Evolutionary conservation across 2,113 vertebrate genomes (phyloP).

Genomic region (Perca flavescens): DNA sequence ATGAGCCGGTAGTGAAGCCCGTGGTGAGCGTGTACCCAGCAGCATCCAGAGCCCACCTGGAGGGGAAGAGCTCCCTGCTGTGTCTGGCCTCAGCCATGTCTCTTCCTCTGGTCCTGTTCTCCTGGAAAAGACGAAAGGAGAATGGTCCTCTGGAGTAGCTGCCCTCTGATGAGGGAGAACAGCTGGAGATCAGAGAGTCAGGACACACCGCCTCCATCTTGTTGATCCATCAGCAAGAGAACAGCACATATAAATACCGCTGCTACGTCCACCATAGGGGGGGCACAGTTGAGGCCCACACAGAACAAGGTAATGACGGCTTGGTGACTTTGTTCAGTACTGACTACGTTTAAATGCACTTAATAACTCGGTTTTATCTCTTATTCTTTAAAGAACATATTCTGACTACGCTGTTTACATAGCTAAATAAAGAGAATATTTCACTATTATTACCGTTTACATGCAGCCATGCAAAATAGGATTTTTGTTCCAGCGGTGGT

Average conservation of each 20-base stretch:
- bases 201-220: constrained; percentile 6
- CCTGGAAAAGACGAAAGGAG: constrained; percentile 42
- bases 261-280: constrained; percentile 26
- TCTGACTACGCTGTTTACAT: no score
- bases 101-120: constrained; percentile 52
- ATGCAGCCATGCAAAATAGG: no score
- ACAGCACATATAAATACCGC: neutral
- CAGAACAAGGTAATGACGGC: no score
- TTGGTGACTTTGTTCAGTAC: no score
- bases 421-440: no score
- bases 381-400: no score
- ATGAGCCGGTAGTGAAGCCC: constrained; percentile 10
- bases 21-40: constrained; percentile 46
- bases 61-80: constrained; percentile 37
- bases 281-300: no score
- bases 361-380: no score
- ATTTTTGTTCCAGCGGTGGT: no score
- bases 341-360: no score
- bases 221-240: neutral
- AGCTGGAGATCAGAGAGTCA: constrained; percentile 27
- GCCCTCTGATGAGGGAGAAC: neutral
- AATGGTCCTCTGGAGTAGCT: neutral
- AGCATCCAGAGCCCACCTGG: constrained; percentile 17
- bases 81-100: constrained; percentile 47
- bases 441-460: no score